phyloP scores from a whole-genome alignment of 2,113 vertebrate genomes.

The Parus major region DNA sequence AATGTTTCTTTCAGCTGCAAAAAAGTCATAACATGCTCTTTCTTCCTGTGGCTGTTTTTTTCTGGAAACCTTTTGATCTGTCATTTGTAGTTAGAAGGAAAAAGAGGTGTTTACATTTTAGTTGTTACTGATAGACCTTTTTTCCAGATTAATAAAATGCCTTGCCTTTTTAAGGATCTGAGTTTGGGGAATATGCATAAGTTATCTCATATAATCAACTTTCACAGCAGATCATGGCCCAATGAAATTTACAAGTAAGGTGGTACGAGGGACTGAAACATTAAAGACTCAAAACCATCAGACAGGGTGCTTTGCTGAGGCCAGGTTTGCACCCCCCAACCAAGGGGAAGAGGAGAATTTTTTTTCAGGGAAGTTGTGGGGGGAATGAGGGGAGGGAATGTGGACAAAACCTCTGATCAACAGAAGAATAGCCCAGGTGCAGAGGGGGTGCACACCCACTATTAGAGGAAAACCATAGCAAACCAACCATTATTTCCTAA shows the following conservation, averaged over 20 bases:
- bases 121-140: background rate
- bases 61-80: background rate
- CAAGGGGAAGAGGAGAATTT: background rate
- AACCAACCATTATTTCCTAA: background rate
- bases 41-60: background rate
- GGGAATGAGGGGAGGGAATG: too few relatives aligned
- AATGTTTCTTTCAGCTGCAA: background rate
- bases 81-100: background rate
- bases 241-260: background rate
- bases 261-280: background rate
- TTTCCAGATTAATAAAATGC: background rate
- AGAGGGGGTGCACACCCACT: too few relatives aligned
- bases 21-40: background rate
- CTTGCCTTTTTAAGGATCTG: background rate
- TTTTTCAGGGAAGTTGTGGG: rapidly evolving
- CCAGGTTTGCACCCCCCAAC: rapidly evolving
- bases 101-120: background rate
- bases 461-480: rapidly evolving
- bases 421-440: background rate
- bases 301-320: background rate
- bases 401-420: background rate
- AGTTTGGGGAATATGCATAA: background rate
- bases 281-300: background rate
- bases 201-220: background rate
- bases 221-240: background rate